phyloP scores from a whole-genome alignment of 2,113 vertebrate genomes.

The Macaca mulatta region DNA sequence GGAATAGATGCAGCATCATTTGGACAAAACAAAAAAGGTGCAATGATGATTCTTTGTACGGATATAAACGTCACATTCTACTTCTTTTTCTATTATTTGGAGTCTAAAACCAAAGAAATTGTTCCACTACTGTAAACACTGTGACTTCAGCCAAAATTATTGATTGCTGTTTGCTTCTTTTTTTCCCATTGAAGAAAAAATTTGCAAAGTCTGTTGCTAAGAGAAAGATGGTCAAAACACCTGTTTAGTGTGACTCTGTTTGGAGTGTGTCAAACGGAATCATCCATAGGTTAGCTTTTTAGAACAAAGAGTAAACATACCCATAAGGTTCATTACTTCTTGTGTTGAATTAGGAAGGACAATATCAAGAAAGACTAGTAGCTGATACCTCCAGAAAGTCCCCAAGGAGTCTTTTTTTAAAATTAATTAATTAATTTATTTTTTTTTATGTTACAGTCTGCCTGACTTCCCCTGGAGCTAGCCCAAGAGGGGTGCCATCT shows the following conservation, averaged over 20 bases:
- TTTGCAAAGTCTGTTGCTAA: neutral
- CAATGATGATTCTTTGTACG: neutral
- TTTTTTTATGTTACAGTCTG: neutral
- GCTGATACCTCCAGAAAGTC: neutral
- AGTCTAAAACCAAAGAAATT: neutral
- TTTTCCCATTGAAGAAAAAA: neutral
- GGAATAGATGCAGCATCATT: neutral
- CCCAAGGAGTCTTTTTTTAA: neutral
- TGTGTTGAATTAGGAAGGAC: neutral
- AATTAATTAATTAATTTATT: neutral
- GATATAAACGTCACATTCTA: neutral
- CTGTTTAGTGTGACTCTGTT: neutral
- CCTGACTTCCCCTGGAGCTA: neutral
- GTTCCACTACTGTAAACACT: neutral
- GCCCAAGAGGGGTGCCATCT: neutral
- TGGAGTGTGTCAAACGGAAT: neutral
- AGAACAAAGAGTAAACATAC: neutral
- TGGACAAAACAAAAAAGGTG: neutral
- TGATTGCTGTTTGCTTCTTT: neutral
- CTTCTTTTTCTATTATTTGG: neutral
- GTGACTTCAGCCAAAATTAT: neutral
- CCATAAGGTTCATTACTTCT: constrained; percentile 23
- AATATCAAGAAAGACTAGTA: neutral
- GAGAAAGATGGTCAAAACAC: neutral
- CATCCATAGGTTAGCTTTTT: neutral